Evolutionary conservation across 2,113 vertebrate species (phyloP).

Genomic region (Bucco capensis): DNA sequence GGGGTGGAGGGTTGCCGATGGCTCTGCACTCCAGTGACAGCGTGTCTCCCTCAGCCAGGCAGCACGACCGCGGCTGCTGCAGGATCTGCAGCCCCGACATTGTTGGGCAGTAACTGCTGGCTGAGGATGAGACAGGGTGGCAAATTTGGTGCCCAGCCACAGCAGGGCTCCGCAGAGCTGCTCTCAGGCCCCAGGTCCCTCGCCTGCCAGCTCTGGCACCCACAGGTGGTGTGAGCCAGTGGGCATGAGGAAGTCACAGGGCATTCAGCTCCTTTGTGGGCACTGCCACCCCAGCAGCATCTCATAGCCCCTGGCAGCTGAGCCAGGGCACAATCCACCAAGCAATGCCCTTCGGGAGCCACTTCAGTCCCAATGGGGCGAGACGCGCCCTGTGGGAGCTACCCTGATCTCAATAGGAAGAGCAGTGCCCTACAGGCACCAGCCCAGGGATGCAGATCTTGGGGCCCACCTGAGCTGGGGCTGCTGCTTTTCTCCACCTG

Average conservation of each 20-base stretch:
- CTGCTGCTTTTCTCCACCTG: constrained; percentile 47
- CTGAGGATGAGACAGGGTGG: constrained; percentile 2
- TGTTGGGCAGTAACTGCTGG: constrained; percentile 54
- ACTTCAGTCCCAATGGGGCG: rapidly evolving
- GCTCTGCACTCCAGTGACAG: constrained; percentile 74
- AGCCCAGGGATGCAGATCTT: not conserved
- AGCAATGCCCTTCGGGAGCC: not conserved
- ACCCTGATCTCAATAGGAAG: rapidly evolving
- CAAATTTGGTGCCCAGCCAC: not conserved
- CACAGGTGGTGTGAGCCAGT: not conserved
- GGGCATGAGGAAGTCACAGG: not conserved
- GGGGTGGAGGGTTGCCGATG: constrained; percentile 77
- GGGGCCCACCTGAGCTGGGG: constrained; percentile 62
- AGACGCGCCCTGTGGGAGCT: not conserved
- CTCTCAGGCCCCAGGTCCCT: not conserved
- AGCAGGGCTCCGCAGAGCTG: not conserved
- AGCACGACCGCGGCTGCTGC: constrained; percentile 66
- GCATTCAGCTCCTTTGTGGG: not conserved
- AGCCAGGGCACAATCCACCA: not conserved
- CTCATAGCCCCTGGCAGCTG: not conserved
- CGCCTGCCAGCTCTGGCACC: not conserved
- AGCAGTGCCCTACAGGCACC: not conserved
- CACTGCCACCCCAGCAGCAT: not conserved
- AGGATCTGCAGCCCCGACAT: constrained; percentile 69
- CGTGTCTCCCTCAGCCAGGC: constrained; percentile 74